These are phyloP conservation scores for Tyrannus savana DNA, from an alignment of 2,113 vertebrate genomes.

Conservation along the genomic window DNA sequence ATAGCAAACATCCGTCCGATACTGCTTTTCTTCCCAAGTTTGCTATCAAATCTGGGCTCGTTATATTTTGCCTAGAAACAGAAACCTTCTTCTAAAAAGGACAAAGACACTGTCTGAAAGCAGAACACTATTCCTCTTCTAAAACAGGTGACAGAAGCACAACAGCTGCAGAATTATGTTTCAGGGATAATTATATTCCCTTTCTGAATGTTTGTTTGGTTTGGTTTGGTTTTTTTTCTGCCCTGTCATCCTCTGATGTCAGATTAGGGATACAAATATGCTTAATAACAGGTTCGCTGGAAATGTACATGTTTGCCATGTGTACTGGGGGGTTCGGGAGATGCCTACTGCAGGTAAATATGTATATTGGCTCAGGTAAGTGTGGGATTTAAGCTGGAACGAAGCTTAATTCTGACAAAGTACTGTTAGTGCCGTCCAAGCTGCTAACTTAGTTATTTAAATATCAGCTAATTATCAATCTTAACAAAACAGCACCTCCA, in stretches of 20 bases:
- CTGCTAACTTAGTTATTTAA: not conserved
- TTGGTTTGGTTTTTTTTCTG: not conserved
- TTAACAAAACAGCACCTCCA: not conserved
- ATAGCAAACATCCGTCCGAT: not conserved
- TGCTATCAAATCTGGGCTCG: not conserved
- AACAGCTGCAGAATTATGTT: not conserved
- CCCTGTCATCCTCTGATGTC: not conserved
- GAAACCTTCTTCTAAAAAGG: not conserved
- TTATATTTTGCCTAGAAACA: not conserved
- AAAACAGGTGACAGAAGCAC: not conserved
- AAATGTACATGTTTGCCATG: accelerated
- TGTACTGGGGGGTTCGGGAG: accelerated
- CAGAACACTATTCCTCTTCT: not conserved
- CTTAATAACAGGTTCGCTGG: not conserved
- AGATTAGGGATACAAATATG: not conserved
- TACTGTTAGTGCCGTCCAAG: not conserved
- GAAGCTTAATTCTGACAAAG: not conserved
- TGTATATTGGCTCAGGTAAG: not conserved
- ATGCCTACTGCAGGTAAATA: not conserved
- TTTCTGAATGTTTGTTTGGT: not conserved
- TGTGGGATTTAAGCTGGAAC: not conserved
- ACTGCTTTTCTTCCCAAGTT: not conserved
- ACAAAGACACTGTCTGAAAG: not conserved
- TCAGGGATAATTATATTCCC: not conserved
- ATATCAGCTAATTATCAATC: not conserved